Base-by-base conservation (phyloP, 2,113 vertebrate genomes). In the Megaleporinus macrocephalus region DNA sequence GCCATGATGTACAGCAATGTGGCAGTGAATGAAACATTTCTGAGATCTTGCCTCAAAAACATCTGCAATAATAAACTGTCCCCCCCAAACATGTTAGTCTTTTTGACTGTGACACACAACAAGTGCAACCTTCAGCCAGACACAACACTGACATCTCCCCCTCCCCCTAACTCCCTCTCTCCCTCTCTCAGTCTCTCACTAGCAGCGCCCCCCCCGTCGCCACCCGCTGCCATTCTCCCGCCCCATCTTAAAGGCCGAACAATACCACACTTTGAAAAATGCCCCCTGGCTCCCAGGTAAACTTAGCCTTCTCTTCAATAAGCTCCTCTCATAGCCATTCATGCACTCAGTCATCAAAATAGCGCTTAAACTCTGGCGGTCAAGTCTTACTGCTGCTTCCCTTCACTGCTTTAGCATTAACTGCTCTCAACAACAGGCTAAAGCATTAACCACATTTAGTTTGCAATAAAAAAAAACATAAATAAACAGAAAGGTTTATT, bases 111-210 rank as follows among this genome's bases (percentile, higher is more conserved):
- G 83, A 86, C 85, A 90, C 85, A 90, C 87, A 88, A 90, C 89
- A 91, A 93, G 92, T 92, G 90, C 88, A 90, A 89, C 78, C 84
- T 87, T 89, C 81, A 89, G 86, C 89, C 90, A 93, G 92, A 93
- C 94, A 93, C 93, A 94, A 93, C 91, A 92, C 70, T 89, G 89
- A 85, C 89, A 65, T 79, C 82, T 76, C 65, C 85, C 84, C 78
- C 74, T 59, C 65, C 76, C 81, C 70, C 83, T 14, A 55, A 14
- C 65, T n/a, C 73, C 24, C 20, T 33, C 36, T 62, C 30, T 51
- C 76, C 59, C 69, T 26, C 14, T 22, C 69, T 49, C 18, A 30
- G 47, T 20, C 83, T 18, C 68, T n/a, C 77, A 16, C 69, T 26
- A 61, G 10, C 29, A n/a, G 7, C 27, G 44, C 68, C 65, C 76